Base-by-base conservation (phyloP, 2,888 invertebrate species). In the Lacanobia wlatinum region DNA sequence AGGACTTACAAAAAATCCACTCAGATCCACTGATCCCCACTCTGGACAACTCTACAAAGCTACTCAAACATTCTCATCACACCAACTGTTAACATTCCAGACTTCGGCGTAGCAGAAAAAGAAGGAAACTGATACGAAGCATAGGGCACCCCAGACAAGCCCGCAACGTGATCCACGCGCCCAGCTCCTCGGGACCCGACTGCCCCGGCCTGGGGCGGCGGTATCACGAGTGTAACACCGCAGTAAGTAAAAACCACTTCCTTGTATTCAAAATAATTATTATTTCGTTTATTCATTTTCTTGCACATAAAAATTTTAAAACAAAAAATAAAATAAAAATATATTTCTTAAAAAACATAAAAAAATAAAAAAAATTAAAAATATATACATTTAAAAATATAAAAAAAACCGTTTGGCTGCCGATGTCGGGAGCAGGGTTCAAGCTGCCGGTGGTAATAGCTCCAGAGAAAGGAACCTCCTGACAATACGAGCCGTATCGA, bases 211-310 rank as follows among this genome's bases (percentile, higher is more conserved):
- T 98, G 23, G 97, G 97, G 87, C 97, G 97, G 88, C 96, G 98
- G 71, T 98, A 97, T 93, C 98, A 98, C 88, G 97, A 98, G 89
- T 98, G 98, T 92, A 98, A 98, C 92, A 97, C 97, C 82, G 97
- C 97, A 96, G 98, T 98, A 93, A 96, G 94, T 89, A 62, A 43
- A 58, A 58, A 53, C 34, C 38, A 48, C 8, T 5, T 1, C 3
- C 23, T 50, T 53, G 21, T 23, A 0, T 23, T 14, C 6, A 34
- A 5, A 34, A 34, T 34, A 1, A 28, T 28, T 28, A 28, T 28
- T 28, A 28, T 28, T 28, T 28, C 28, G 28, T 28, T 28, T 28
- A 28, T 28, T 28, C 0, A 43, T 9, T 12, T 43, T 43, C 43
- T 16, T 60, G 21, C 38, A 8, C 16, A 28, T 7, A n/a, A n/a